Conservation (phyloP, 2,888 invertebrate genomes). For the Zygaena filipendulae region DNA sequence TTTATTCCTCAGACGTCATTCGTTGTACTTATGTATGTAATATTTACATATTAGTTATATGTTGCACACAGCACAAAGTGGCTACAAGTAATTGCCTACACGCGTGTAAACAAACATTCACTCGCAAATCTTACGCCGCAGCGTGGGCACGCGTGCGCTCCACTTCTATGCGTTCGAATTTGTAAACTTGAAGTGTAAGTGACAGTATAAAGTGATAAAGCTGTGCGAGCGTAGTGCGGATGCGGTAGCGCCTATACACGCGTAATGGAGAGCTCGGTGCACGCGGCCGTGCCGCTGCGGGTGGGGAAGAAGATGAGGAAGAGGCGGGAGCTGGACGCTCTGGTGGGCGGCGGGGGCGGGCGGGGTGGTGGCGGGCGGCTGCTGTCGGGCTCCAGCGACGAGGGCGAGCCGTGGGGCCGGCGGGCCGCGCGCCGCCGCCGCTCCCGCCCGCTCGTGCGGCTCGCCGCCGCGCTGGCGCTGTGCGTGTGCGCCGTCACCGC, state of each 20-base stretch:
- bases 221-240: slow-evolving; percentile 25
- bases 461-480: slow-evolving; percentile 70
- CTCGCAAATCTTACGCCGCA: too few relatives aligned
- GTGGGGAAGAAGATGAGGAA: slow-evolving; percentile 81
- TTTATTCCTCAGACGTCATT: too few relatives aligned
- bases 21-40: too few relatives aligned
- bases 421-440: slow-evolving; percentile 41
- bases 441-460: slow-evolving; percentile 64
- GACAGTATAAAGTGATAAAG: slow-evolving; percentile 19
- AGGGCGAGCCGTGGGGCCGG: slow-evolving; percentile 65
- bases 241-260: slow-evolving; percentile 43
- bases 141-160: too few relatives aligned
- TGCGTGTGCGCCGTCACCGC: slow-evolving; percentile 74
- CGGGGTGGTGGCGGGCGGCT: slow-evolving; percentile 65
- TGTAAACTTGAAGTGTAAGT: too few relatives aligned
- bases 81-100: too few relatives aligned
- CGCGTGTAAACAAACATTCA: too few relatives aligned
- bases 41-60: too few relatives aligned
- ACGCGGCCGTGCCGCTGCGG: slow-evolving; percentile 73
- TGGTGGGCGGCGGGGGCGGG: slow-evolving; percentile 67
- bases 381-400: slow-evolving; percentile 70
- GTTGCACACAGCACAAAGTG: too few relatives aligned
- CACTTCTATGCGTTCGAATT: too few relatives aligned
- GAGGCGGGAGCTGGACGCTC: slow-evolving; percentile 78
- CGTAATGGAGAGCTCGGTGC: slow-evolving; percentile 64